These are phyloP conservation scores for Amblyornis subalaris DNA, from an alignment of 2,113 vertebrate species.

Conservation along the genomic window DNA sequence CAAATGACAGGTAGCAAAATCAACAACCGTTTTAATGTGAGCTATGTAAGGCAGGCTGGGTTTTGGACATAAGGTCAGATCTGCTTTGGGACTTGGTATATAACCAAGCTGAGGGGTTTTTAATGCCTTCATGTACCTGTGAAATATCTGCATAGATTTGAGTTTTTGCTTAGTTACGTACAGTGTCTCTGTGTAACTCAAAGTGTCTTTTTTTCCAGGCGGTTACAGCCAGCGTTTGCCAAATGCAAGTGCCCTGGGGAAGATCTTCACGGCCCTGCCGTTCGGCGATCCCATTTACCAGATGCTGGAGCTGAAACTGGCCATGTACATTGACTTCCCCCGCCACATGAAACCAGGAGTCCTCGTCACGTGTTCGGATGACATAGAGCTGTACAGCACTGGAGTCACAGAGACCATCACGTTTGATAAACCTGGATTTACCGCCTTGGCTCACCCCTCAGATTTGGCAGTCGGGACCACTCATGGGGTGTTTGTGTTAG, in stretches of 20 bases:
- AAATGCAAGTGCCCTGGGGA: slow-evolving; percentile 88
- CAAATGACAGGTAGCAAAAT: background rate
- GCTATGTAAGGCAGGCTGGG: background rate
- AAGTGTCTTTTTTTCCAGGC: slow-evolving; percentile 67
- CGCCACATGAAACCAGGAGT: slow-evolving; percentile 85
- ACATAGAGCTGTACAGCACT: slow-evolving; percentile 88
- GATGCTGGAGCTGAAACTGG: slow-evolving; percentile 94
- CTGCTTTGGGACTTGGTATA: background rate
- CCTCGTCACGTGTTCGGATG: slow-evolving; percentile 87
- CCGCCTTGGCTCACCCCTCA: slow-evolving; percentile 89
- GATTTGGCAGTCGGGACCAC: slow-evolving; percentile 79
- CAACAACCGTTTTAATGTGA: background rate
- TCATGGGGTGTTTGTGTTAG: slow-evolving; percentile 90
- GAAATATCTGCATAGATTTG: background rate
- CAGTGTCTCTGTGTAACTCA: background rate
- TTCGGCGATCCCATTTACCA: slow-evolving; percentile 84
- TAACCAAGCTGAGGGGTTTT: background rate
- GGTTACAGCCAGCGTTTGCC: slow-evolving; percentile 93
- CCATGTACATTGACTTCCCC: slow-evolving; percentile 92
- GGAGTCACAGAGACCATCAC: slow-evolving; percentile 42
- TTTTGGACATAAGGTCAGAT: background rate
- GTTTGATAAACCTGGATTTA: slow-evolving; percentile 86
- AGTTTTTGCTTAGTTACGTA: fast-evolving
- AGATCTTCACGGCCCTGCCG: slow-evolving; percentile 89
- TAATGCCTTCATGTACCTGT: background rate